Evolutionary conservation across 1,140 invertebrate species (phyloP), one percentile per base, ranked within the genome.

Genomic region (Teleogryllus occipitalis): DNA sequence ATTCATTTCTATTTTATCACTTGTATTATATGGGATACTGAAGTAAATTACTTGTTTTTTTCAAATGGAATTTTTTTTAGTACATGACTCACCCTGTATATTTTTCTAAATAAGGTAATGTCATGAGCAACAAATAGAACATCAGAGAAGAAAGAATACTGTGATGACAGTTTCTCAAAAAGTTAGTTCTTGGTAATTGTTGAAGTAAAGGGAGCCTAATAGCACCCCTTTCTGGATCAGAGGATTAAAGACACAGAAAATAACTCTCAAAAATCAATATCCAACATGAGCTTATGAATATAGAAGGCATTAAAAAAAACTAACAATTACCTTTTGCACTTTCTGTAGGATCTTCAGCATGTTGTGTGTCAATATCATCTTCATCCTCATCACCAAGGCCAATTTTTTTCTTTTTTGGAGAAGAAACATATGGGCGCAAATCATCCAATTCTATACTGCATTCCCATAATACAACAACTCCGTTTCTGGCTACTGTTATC

Each of bases 381-480:
- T 87, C 88, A 27, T 82, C 84, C 75, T 89, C 86, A 10, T 89
- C 85, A 18, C 85, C 79, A 85, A 72, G 81, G 88, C 27, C 85
- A 65, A 65, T 65, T 65, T 18, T 65, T 18, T 65, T 65, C 87
- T 80, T 85, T 87, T 79, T 89, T 88, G 0, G 83, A 84, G 76
- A 86, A 86, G 80, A 88, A 87, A 89, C 85, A 49, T 83, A 85
- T 0, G 85, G 84, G 18, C 90, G 84, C 48, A 96, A 85, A 81
- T 92, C 92, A 72, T 90, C 89, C 7, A 92, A 87, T 79, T 93
- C 90, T 76, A 95, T 87, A 82, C 89, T 93, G 84, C 95, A 94
- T 84, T 96, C 93, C 97, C 97, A 99, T n/a, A 96, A 86, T 85
- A 92, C 95, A 0, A 97, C 82, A 80, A 91, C 88, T 18, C 92